These are phyloP conservation scores for Diabrotica undecimpunctata DNA, from an alignment of 1,140 invertebrate species.

Conservation along the genomic window DNA sequence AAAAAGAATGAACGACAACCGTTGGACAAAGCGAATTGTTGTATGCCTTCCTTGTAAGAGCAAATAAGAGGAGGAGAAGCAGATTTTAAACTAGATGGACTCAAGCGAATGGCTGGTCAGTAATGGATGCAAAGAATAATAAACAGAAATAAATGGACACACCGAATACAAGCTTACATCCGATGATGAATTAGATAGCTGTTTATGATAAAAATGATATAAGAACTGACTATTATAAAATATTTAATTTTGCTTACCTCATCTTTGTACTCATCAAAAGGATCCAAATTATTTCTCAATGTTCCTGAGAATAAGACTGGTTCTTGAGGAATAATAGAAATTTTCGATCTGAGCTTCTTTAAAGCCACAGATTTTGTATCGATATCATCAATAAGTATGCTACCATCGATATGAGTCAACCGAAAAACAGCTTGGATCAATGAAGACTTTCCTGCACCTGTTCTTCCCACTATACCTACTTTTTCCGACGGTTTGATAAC, in stretches of 20 bases:
- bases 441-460: slow-evolving; percentile 79
- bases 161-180: too few relatives aligned
- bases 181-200: too few relatives aligned
- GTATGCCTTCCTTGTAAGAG: too few relatives aligned
- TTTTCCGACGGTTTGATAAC: slow-evolving; percentile 57
- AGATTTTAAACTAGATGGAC: too few relatives aligned
- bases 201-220: too few relatives aligned
- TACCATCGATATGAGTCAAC: slow-evolving; percentile 62
- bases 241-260: slow-evolving; percentile 48
- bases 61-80: too few relatives aligned
- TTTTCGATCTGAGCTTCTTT: slow-evolving; percentile 64
- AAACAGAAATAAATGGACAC: too few relatives aligned
- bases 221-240: too few relatives aligned
- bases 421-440: slow-evolving; percentile 70
- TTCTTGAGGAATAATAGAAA: slow-evolving; percentile 81
- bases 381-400: slow-evolving; percentile 67
- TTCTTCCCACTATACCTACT: slow-evolving; percentile 67
- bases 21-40: too few relatives aligned
- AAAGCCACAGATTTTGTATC: slow-evolving; percentile 62
- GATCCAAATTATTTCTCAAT: slow-evolving; percentile 80
- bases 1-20: too few relatives aligned
- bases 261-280: slow-evolving; percentile 68
- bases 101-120: too few relatives aligned
- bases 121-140: too few relatives aligned
- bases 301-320: slow-evolving; percentile 79